Evolutionary conservation across 2,113 vertebrate genomes (phyloP).

Genomic region (Zonotrichia leucophrys): DNA sequence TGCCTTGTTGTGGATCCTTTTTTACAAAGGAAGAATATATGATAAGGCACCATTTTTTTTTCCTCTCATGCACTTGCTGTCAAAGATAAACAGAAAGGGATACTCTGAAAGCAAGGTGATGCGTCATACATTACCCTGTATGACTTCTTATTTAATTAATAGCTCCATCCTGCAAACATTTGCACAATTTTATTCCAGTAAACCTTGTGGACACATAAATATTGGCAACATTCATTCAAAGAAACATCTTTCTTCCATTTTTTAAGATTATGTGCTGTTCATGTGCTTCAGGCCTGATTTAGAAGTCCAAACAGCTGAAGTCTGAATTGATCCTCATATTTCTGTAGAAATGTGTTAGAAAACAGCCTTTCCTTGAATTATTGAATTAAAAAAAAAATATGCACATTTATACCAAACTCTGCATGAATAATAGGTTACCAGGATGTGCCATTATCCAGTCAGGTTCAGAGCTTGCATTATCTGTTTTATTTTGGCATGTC

Average conservation of each 20-base stretch:
- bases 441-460: background rate
- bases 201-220: background rate
- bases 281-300: background rate
- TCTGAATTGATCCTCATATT: background rate
- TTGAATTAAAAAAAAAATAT: background rate
- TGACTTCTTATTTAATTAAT: background rate
- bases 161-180: background rate
- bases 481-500: background rate
- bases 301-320: background rate
- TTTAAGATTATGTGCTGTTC: background rate
- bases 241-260: background rate
- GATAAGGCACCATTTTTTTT: background rate
- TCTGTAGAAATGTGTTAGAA: background rate
- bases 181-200: background rate
- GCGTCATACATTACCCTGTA: background rate
- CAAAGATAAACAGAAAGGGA: background rate
- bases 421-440: background rate
- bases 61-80: background rate
- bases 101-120: background rate
- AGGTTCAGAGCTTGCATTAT: background rate
- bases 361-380: background rate
- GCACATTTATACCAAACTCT: background rate
- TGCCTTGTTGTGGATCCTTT: background rate
- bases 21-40: background rate
- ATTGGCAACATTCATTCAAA: background rate